Evolutionary conservation across 2,888 invertebrate genomes (phyloP), one percentile per base, ranked within the genome.

Genomic region (Drosophila limbata): DNA sequence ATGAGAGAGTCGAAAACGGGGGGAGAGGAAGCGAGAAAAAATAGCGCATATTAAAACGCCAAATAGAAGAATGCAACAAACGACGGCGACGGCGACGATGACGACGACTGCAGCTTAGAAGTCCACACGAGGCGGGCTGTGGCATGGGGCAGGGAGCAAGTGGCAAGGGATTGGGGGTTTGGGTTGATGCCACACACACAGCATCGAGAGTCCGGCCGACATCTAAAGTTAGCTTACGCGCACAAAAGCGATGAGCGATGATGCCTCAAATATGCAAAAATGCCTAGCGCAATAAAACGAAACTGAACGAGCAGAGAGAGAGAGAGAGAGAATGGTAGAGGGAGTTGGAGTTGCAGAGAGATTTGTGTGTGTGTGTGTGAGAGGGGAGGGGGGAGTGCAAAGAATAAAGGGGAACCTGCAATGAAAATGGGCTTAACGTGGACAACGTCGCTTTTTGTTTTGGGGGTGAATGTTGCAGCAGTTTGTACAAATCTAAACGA

Each of bases 181-280:
- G 28, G 8, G 28, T 0, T 6, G 28, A 8, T 28, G 28, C 28
- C 28, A 28, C 28, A 28, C 25, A 25, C 25, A 28, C 28, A 28
- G 28, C 28, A 28, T 28, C 28, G 28, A 28, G 37, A 40, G 42
- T 42, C 35, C 73, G 55, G 68, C 35, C 73, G 55, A 62, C 62
- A 53, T 73, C 73, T 73, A 64, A 68, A 77, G 77, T 79, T 77
- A 61, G 76, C 76, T 77, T 84, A 87, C 77, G 79, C 73, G 82
- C 74, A 89, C 88, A 88, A 89, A 89, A 84, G 88, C 88, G 83
- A 89, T 89, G 89, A 86, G 86, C 86, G 89, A 86, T 89, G 86
- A 86, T 86, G 86, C 86, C 86, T 86, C 86, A 86, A 86, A 89
- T 86, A 86, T 86, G 86, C 86, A 86, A 86, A 86, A 86, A 89